Evolutionary conservation across 2,797 vertebrate species (phyloP).

Genomic region (Poecilia picta): DNA sequence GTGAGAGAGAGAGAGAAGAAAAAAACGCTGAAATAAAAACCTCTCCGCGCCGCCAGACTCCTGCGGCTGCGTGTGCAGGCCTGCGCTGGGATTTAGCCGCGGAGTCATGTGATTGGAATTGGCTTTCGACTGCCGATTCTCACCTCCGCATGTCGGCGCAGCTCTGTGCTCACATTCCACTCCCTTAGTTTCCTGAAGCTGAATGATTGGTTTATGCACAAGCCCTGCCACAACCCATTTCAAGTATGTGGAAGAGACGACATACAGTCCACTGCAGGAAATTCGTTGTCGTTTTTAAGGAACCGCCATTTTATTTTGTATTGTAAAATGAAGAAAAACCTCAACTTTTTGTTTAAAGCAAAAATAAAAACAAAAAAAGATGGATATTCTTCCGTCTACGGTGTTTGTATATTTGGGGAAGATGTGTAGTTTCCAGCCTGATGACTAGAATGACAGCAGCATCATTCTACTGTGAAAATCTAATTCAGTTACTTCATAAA

Average conservation of each 20-base stretch:
- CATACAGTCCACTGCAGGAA: too few relatives aligned
- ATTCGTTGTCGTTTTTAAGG: too few relatives aligned
- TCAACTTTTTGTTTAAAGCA: too few relatives aligned
- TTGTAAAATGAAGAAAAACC: too few relatives aligned
- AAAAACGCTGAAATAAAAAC: constrained; percentile 14
- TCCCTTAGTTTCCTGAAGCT: constrained; percentile 33
- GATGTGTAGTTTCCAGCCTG: too few relatives aligned
- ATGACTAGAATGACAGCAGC: too few relatives aligned
- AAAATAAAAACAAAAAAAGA: too few relatives aligned
- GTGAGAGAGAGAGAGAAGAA: constrained; percentile 20
- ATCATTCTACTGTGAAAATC: too few relatives aligned
- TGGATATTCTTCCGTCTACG: too few relatives aligned
- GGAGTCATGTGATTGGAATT: constrained; percentile 8
- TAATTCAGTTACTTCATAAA: too few relatives aligned
- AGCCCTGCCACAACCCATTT: not conserved
- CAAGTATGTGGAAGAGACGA: not conserved
- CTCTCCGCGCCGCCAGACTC: constrained; percentile 28
- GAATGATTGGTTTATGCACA: constrained; percentile 15
- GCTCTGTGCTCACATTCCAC: constrained; percentile 43
- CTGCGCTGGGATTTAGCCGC: constrained; percentile 36
- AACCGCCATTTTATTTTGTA: too few relatives aligned
- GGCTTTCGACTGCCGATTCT: constrained; percentile 55
- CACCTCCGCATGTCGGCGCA: constrained; percentile 52
- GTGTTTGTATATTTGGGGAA: too few relatives aligned
- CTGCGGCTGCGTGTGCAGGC: constrained; percentile 48